These are phyloP conservation scores for Ichneumoninae sp. DNA, from an alignment of 2,888 invertebrate genomes.

Conservation along the genomic window DNA sequence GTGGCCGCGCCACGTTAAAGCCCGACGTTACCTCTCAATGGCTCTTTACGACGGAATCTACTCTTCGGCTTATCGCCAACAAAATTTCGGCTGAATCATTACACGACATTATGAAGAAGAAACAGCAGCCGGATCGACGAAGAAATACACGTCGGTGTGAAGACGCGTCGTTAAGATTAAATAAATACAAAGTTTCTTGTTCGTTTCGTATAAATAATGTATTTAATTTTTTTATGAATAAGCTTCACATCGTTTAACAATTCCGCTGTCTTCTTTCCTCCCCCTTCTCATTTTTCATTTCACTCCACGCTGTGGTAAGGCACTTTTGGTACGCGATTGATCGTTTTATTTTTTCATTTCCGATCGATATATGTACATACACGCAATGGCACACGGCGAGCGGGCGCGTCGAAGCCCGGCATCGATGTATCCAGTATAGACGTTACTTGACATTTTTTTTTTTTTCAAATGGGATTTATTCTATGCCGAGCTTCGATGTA, in stretches of 20 bases:
- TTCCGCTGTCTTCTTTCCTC: slow-evolving; percentile 56
- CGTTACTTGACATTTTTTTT: background rate
- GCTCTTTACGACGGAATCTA: background rate
- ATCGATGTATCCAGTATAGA: slow-evolving; percentile 12
- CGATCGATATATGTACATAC: slow-evolving; percentile 74
- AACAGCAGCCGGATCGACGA: background rate
- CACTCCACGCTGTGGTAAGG: slow-evolving; percentile 72
- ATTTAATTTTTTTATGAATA: slow-evolving; percentile 52
- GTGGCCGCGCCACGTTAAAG: slow-evolving; percentile 4
- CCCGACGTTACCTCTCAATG: background rate
- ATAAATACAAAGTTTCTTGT: slow-evolving; percentile 52
- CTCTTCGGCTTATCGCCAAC: slow-evolving; percentile 5
- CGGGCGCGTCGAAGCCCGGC: slow-evolving; percentile 42
- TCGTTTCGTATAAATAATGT: slow-evolving; percentile 81
- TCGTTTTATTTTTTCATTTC: slow-evolving; percentile 64
- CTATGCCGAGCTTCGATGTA: slow-evolving; percentile 46
- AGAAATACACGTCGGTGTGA: background rate
- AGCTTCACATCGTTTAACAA: slow-evolving; percentile 77
- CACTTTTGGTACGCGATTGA: slow-evolving; percentile 72
- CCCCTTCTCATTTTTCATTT: slow-evolving; percentile 3
- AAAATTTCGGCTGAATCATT: slow-evolving; percentile 1
- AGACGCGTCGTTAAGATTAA: slow-evolving; percentile 14
- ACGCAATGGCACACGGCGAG: slow-evolving; percentile 73
- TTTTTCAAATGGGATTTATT: slow-evolving; percentile 2
- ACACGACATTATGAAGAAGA: slow-evolving; percentile 7